Base-by-base conservation (phyloP, 2,888 invertebrate genomes). In the Eupithecia inturbata region DNA sequence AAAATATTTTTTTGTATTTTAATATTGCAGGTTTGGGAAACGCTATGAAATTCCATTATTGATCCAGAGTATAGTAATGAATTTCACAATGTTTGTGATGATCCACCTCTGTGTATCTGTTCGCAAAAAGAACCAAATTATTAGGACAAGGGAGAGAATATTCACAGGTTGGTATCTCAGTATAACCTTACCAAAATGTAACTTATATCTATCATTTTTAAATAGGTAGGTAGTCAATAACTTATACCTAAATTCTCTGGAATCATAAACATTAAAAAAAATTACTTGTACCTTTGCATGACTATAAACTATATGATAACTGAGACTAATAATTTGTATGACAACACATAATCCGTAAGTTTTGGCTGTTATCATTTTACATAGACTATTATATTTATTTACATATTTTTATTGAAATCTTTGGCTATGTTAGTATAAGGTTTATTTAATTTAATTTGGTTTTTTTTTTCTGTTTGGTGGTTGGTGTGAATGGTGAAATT, bases 21-120 rank as follows among this genome's bases (percentile, higher is more conserved):
- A 95, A n/a, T 33, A 82, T 95, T 95, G 63, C 92, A 99, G 99
- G 99, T 99, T 99, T 96, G 99, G 99, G 80, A 99, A 98, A 93
- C 97, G 97, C 81, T 99, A 98, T 95, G 99, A 99, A 95, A 95
- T 97, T 87, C 99, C 99, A 73, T 95, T 99, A 79, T 95, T 99
- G 82, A 95, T 98, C 77, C 99, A 99, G 95, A 99, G 99, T 94
- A 96, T 99, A 87, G 96, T 99, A 74, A 99, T 99, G 99, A 99
- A 98, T 87, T 88, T 97, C 73, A 97, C 98, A 80, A 99, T 99
- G 99, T 96, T 99, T 92, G 95, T 96, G 73, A 98, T 99, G 98
- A 97, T 99, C 80, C 97, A 98, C 90, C 95, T 99, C 68, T 99
- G 99, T 95, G 97, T 99, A 36, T 96, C 95, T 87, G 97, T 98